Evolutionary conservation across 1,140 invertebrate genomes (phyloP).

Genomic region (Hyphantria cunea): DNA sequence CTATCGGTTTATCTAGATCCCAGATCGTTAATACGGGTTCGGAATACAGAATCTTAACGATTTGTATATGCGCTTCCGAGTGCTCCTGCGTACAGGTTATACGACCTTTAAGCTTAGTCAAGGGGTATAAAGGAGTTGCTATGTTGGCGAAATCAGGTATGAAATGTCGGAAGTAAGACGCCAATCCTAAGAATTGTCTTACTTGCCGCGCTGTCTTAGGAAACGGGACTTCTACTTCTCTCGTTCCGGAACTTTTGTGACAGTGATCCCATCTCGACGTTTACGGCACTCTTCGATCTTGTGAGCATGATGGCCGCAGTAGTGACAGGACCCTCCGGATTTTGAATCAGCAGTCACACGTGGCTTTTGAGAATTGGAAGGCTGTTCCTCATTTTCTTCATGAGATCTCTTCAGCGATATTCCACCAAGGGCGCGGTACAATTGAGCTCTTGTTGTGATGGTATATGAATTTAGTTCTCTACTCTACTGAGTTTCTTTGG

Average conservation of each 20-base stretch:
- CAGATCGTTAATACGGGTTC: no score
- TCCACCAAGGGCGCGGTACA: constrained; percentile 31
- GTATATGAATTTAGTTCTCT: constrained; percentile 29
- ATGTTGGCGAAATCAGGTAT: no score
- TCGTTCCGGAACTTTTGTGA: constrained; percentile 20
- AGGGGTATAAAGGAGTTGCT: no score
- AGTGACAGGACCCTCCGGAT: constrained; percentile 33
- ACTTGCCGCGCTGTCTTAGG: no score
- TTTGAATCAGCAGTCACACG: not conserved
- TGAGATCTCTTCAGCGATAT: constrained; percentile 28
- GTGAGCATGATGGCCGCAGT: constrained; percentile 32
- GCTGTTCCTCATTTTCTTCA: constrained; percentile 9
- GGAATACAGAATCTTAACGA: no score
- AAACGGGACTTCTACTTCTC: no score
- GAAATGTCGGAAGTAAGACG: no score
- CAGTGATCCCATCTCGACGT: constrained; percentile 20
- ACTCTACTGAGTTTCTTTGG: not conserved
- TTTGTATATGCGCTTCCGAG: no score
- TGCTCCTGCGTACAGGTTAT: no score
- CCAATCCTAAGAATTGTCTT: no score
- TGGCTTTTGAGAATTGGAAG: constrained; percentile 17
- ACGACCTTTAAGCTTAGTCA: no score
- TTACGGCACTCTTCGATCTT: constrained; percentile 31
- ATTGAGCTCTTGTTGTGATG: constrained; percentile 24
- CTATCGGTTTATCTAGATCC: no score